Conservation (phyloP, 64 coral and sea anemone species). For the Stylophora pistillata region DNA sequence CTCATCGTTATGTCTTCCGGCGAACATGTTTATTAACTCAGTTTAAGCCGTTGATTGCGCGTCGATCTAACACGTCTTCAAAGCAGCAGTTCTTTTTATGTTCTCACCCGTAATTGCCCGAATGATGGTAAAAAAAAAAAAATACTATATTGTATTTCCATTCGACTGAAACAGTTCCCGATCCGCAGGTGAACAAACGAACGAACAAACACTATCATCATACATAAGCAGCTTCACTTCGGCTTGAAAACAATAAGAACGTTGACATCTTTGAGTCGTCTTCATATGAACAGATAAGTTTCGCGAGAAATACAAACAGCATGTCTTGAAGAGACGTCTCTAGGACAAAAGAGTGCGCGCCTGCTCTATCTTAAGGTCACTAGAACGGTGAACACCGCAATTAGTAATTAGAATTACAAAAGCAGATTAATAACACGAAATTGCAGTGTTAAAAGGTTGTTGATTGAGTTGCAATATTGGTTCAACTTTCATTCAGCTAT, state of each 20-base stretch:
- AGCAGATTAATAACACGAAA: neutral
- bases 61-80: neutral
- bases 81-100: no score
- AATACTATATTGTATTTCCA: neutral
- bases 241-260: neutral
- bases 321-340: neutral
- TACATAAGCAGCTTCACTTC: slow-evolving; percentile 14
- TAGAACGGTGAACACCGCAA: neutral
- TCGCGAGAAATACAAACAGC: neutral
- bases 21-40: neutral
- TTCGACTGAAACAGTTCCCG: neutral
- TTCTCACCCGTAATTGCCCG: neutral
- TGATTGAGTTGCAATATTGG: slow-evolving; percentile 1
- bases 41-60: neutral
- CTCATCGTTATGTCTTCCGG: slow-evolving; percentile 17
- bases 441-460: neutral
- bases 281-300: neutral
- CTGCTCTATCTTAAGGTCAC: neutral
- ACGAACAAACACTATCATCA: neutral
- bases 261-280: neutral
- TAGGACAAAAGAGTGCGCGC: neutral
- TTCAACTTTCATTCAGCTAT: neutral
- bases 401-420: slow-evolving; percentile 40
- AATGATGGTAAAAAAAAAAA: neutral
- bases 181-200: neutral